Conservation (phyloP, 2,888 invertebrate species). For the Diadromus collaris region DNA sequence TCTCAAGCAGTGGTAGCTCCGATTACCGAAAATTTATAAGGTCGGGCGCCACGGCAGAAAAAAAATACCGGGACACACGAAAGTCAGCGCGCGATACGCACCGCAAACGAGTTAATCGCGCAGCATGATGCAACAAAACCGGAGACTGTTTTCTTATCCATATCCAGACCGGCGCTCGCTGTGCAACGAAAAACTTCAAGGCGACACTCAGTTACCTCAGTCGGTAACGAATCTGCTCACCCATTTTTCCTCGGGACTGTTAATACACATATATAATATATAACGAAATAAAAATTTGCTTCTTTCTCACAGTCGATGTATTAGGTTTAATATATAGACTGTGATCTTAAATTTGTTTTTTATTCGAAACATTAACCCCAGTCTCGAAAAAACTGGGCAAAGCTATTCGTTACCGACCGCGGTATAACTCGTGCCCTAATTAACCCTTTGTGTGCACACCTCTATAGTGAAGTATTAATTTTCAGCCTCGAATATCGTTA, state of each 20-base stretch:
- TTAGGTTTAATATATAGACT: too few species aligned
- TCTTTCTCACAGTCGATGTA: too few species aligned
- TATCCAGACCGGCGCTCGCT: neutral
- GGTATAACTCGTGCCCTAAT: too few species aligned
- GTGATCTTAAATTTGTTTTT: neutral
- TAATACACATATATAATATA: neutral
- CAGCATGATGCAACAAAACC: neutral
- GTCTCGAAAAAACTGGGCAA: neutral
- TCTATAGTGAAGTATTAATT: too few species aligned
- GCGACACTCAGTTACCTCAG: too few species aligned
- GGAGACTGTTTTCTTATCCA: neutral
- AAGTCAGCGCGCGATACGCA: neutral
- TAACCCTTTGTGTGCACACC: too few species aligned
- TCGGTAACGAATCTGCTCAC: too few species aligned
- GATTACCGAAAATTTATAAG: slow-evolving; percentile 5
- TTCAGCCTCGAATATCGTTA: too few species aligned
- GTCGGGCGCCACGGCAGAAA: neutral
- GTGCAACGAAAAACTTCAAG: neutral
- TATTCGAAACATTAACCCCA: neutral
- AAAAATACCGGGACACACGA: neutral
- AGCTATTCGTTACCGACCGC: neutral
- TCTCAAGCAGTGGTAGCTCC: neutral
- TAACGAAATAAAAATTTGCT: neutral
- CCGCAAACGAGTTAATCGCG: neutral
- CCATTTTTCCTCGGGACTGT: too few species aligned